Evolutionary conservation across 2,797 vertebrate genomes (phyloP).

Genomic region (Cynopterus sphinx): DNA sequence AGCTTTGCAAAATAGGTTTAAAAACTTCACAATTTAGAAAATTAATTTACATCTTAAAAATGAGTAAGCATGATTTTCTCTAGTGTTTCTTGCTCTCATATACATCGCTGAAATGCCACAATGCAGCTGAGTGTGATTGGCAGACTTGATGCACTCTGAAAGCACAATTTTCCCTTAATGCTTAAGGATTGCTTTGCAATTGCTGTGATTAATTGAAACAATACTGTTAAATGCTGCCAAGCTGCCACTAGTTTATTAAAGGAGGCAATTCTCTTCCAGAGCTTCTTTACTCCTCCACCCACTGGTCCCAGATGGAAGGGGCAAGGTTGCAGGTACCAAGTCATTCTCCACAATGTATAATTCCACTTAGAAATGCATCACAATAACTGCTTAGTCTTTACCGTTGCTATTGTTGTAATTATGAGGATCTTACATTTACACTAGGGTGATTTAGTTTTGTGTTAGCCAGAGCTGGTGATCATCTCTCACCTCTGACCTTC

Average conservation of each 20-base stretch:
- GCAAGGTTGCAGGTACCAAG: conserved; percentile 32
- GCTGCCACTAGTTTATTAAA: conserved; percentile 72
- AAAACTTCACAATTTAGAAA: conserved; percentile 46
- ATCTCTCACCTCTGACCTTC: conserved; percentile 81
- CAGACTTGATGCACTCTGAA: conserved; percentile 51
- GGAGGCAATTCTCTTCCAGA: conserved; percentile 59
- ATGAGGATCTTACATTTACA: conserved; percentile 77
- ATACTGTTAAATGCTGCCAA: conserved; percentile 78
- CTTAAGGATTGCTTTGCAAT: conserved; percentile 73
- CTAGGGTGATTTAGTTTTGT: conserved; percentile 78
- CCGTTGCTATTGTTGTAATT: conserved; percentile 69
- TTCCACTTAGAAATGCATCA: conserved; percentile 63
- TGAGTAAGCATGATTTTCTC: neutral
- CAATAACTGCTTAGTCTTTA: conserved; percentile 71
- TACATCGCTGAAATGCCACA: conserved; percentile 3
- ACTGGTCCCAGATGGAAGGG: neutral
- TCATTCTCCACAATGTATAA: conserved; percentile 48
- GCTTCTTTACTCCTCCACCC: neutral
- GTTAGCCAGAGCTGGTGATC: conserved; percentile 75
- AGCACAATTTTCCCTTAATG: conserved; percentile 76
- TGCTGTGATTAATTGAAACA: conserved; percentile 82
- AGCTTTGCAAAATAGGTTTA: neutral
- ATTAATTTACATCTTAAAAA: conserved; percentile 69
- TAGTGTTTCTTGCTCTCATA: neutral
- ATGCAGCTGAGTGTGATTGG: conserved; percentile 23